Base-by-base conservation (phyloP, 1,140 invertebrate species). In the Drosophila micromelanica region DNA sequence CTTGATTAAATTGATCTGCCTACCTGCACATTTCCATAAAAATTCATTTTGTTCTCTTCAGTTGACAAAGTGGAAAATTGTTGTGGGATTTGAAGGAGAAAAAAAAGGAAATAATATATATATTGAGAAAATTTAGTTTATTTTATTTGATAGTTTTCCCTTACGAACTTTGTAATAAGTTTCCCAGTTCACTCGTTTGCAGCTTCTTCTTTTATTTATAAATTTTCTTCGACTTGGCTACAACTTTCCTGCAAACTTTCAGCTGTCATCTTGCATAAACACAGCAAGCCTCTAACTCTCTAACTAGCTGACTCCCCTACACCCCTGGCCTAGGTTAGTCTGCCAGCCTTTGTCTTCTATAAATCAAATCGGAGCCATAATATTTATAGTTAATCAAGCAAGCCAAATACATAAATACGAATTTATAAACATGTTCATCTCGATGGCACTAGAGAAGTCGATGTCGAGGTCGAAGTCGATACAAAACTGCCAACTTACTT, bases 331-430 rank as follows among this genome's bases (percentile, higher is more conserved):
- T 5, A 5, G 27, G 27, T 27, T 27, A 6, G 7, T 15, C 13
- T 42, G 20, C 1, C 23, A n/a, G 20, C 12, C 56, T 54, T 23
- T 30, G 37, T 54, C 15, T 27, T 30, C 32, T 49, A 8, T 63
- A 72, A 74, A 71, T 72, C 71, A 84, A 78, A 84, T 77, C 70
- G 46, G 30, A 78, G 70, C 55, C 82, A 87, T 78, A 86, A 86
- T 87, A 86, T 86, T 86, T 86, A 86, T 86, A 78, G 81, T 86
- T 87, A 86, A 86, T 86, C 81, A 86, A 86, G 81, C 70, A 86
- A 87, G 65, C 78, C 78, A 86, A 86, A 84, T 82, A 82, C 79
- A 78, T 82, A 82, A 82, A 85, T 86, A 75, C 78, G 64, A 81
- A 81, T 81, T 67, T 69, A 87, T 81, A 87, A 86, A 87, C 81